Evolutionary conservation across 92 coral and sea anemone genomes (phyloP), one percentile per base, ranked within the genome.

Genomic region (Palythoa heliodiscus): DNA sequence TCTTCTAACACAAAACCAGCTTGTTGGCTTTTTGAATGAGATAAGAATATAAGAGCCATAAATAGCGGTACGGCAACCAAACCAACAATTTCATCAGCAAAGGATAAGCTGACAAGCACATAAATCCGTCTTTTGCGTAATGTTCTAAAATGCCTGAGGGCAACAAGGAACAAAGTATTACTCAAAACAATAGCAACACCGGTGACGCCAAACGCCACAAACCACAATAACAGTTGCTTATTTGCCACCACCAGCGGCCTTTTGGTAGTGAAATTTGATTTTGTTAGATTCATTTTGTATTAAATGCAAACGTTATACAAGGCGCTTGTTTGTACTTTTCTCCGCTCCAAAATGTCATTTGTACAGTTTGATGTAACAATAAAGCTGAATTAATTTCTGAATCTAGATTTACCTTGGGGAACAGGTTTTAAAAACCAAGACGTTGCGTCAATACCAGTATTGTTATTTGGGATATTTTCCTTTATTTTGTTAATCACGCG

Each of bases 61-160:
- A 70, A 70, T 7, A 70, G 24, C 48, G 74, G 74, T 4, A 70
- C 74, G 20, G 74, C 74, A 50, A 70, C 74, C 10, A 6, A 70
- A 23, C 74, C 74, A 23, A 70, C 74, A 13, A 70, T 70, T 70
- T 70, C 74, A 35, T 70, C 74, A 70, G 74, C 74, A 13, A 47
- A 70, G 11, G 74, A n/a, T 70, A 70, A 35, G 48, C 74, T 70
- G 24, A 70, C 74, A 11, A 70, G 74, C 74, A 70, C 10, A 70
- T 70, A 11, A 25, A 70, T 35, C 48, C 74, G 74, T 70, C 74
- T 70, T 70, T 70, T 70, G 48, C 48, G 74, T 70, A 16, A 23
- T 70, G 25, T 70, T 23, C 24, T 70, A 16, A 70, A 9, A 29
- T 16, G 43, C 19, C 23, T 70, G 48, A 70, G 24, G 47, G 48